Evolutionary conservation across 2,113 vertebrate genomes (phyloP), one percentile per base, ranked within the genome.

Genomic region (Notechis scutatus): DNA sequence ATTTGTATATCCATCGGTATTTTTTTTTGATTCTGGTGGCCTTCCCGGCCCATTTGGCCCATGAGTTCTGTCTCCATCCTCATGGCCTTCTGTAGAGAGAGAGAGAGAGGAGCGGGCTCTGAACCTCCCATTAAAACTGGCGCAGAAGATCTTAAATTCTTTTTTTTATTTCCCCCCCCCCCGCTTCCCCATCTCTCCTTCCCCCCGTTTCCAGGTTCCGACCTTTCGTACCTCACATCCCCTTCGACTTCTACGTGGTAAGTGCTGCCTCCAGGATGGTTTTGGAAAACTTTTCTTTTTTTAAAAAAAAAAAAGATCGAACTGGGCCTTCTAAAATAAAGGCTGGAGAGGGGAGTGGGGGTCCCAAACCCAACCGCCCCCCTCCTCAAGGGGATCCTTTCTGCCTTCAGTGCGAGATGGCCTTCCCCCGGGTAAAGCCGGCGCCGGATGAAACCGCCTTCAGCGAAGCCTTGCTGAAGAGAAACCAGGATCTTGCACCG

Each of bases 181-280:
- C 5, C 4, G 3, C 45, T 6, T 47, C 45, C 55, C 55, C 5
- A 23, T 0, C 9, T n/a, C 61, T 69, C 29, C 29, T 3, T 92
- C 24, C 11, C n/a, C 0, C 57, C 26, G 3, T 61, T 92, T 92
- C 59, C 93, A 99, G 99, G 97, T 99, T 99, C 96, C 98, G 99
- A 14, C 99, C 99, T 3, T 99, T 99, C 94, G 99, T 99, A 91
- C 99, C 99, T 8, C 99, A 99, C 96, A 99, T 99, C 92, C 99
- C 99, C 0, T 99, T 99, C 92, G 99, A 99, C 88, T 99, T 99
- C 96, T 99, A 99, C 93, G 98, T 99, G 97, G 99, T 99, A 96
- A 99, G 99, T 98, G 90, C 12, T 3, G n/a, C 12, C 24, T 14
- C 5, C 23, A 8, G 39, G 45, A 11, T 2, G 23, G 1, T 6